phyloP scores from a whole-genome alignment of 2,888 invertebrate genomes.

The Lasius fuliginosus region DNA sequence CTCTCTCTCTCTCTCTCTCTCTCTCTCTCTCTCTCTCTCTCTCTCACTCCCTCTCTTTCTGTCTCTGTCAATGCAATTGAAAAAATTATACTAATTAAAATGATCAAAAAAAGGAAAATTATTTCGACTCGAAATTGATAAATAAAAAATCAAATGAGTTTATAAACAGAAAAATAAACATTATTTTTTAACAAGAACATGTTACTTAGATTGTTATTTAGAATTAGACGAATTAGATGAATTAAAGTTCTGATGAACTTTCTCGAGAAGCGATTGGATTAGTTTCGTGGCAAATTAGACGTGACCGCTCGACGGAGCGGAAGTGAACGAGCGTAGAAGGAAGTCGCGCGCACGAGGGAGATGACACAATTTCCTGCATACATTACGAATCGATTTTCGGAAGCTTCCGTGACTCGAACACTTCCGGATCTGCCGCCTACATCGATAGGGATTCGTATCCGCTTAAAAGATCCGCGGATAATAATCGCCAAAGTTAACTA shows the following conservation, averaged over 20 bases:
- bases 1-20: not conserved
- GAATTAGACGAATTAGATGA: conserved; percentile 8
- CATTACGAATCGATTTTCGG: conserved; percentile 34
- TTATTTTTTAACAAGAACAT: not conserved
- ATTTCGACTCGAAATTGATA: not conserved
- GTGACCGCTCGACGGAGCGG: conserved; percentile 38
- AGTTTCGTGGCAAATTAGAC: conserved; percentile 53
- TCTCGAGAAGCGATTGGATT: conserved; percentile 38
- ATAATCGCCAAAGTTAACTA: conserved; percentile 42
- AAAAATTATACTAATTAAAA: not conserved
- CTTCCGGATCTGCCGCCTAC: conserved; percentile 9
- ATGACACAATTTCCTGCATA: conserved; percentile 46
- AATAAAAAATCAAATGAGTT: not conserved
- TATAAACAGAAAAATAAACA: not conserved
- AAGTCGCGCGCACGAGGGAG: conserved; percentile 27
- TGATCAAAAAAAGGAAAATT: not conserved
- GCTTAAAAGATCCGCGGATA: conserved; percentile 9
- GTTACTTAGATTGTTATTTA: conserved; percentile 11
- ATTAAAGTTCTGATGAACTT: conserved; percentile 23
- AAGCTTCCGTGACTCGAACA: conserved; percentile 20
- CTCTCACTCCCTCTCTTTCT: not conserved
- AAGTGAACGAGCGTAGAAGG: conserved; percentile 20
- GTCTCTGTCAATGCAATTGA: not conserved
- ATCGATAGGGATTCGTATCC: not conserved
- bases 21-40: too few species aligned